Evolutionary conservation across 2,797 vertebrate species (phyloP).

Genomic region (Presbytis comata): DNA sequence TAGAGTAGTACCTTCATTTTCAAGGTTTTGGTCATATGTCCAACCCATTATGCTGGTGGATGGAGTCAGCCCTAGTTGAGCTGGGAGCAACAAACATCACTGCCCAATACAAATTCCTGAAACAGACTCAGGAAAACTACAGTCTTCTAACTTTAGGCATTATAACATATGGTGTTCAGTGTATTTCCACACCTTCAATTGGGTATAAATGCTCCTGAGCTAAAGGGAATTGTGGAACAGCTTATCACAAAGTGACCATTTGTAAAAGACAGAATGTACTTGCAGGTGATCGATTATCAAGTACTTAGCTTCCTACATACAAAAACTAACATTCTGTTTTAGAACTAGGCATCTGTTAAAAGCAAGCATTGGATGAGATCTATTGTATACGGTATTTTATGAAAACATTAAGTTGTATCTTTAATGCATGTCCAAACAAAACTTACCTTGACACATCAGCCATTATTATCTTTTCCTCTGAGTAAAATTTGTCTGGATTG

Average conservation of each 20-base stretch:
- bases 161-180: fast-evolving
- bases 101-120: background rate
- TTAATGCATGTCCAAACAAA: constrained; percentile 26
- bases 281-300: background rate
- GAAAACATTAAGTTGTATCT: constrained; percentile 27
- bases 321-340: constrained; percentile 11
- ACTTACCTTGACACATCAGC: background rate
- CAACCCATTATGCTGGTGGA: background rate
- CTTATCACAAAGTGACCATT: background rate
- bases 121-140: background rate
- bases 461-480: background rate
- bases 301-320: background rate
- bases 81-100: background rate
- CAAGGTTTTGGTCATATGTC: background rate
- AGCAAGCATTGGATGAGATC: background rate
- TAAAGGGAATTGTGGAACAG: background rate
- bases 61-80: background rate
- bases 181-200: background rate
- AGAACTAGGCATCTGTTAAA: constrained; percentile 23
- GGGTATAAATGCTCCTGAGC: background rate
- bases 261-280: background rate
- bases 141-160: background rate
- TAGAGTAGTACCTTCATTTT: background rate
- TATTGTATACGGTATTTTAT: background rate
- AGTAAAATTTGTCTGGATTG: constrained; percentile 26